Evolutionary conservation across 1,140 invertebrate genomes (phyloP).

Genomic region (Acromyrmex heyeri): DNA sequence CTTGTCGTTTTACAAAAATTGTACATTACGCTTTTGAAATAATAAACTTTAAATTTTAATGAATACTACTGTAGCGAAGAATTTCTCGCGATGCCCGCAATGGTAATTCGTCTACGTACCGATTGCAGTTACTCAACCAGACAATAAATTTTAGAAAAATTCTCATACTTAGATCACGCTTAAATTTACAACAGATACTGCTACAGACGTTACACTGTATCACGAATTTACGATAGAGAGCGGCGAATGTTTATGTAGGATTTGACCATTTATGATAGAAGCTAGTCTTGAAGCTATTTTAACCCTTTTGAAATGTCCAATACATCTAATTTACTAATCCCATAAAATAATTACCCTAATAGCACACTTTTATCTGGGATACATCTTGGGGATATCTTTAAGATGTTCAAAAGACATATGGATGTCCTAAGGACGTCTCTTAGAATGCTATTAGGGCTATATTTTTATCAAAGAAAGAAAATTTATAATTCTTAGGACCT

Average conservation of each 20-base stretch:
- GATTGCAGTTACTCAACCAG: constrained; percentile 54
- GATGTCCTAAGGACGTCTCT: no score
- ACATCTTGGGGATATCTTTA: no score
- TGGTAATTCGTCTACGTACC: background rate
- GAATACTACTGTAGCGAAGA: background rate
- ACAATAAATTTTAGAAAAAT: constrained; percentile 61
- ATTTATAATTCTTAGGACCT: background rate
- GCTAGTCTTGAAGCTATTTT: background rate
- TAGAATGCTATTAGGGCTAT: no score
- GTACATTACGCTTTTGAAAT: constrained; percentile 37
- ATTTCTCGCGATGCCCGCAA: constrained; percentile 10
- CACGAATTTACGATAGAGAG: constrained; percentile 3
- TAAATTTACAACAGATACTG: constrained; percentile 11
- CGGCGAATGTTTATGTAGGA: constrained; percentile 6
- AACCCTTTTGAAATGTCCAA: constrained; percentile 8
- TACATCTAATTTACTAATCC: background rate
- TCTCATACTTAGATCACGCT: constrained; percentile 41
- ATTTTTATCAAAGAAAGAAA: background rate
- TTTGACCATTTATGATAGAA: constrained; percentile 15
- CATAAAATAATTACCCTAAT: background rate
- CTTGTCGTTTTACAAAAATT: constrained; percentile 32
- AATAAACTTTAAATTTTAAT: constrained; percentile 34
- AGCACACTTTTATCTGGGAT: no score
- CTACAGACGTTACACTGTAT: constrained; percentile 14
- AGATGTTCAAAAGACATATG: no score